Percentiles rank a stretch among this genome's conserved stretches.
Evolutionary conservation across 1,140 invertebrate genomes (phyloP).

Genomic region (Lepidurus couesii): DNA sequence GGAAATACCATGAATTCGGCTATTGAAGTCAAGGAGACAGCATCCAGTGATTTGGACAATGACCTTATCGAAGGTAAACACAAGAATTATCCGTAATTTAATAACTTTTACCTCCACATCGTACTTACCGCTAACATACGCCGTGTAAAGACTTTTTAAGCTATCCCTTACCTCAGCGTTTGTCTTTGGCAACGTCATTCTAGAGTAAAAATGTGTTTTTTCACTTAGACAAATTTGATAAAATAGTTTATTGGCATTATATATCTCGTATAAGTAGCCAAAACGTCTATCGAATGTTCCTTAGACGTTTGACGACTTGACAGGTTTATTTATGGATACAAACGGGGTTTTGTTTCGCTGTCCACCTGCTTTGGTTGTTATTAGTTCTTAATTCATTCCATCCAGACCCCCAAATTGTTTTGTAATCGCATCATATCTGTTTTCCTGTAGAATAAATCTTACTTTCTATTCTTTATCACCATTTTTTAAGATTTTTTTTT

Average conservation of each 20-base stretch:
- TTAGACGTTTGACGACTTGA: too few relatives aligned
- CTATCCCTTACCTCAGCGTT: slow-evolving; percentile 2
- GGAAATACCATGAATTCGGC: slow-evolving; percentile 31
- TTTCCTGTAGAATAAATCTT: too few relatives aligned
- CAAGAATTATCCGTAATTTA: not conserved
- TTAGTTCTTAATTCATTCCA: too few relatives aligned
- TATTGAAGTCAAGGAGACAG: slow-evolving; percentile 31
- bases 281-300: too few relatives aligned
- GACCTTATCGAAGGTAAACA: slow-evolving; percentile 29
- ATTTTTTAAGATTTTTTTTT: too few relatives aligned
- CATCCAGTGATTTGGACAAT: slow-evolving; percentile 28
- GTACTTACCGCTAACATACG: not conserved
- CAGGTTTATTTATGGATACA: too few relatives aligned
- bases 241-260: not conserved
- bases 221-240: not conserved
- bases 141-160: slow-evolving; percentile 26
- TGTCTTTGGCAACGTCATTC: not conserved
- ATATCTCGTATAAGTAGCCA: too few relatives aligned
- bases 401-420: too few relatives aligned
- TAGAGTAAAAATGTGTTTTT: slow-evolving; percentile 1
- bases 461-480: too few relatives aligned
- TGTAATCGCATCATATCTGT: too few relatives aligned
- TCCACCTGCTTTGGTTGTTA: too few relatives aligned
- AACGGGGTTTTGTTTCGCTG: too few relatives aligned
- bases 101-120: not conserved